Percentiles rank a stretch among this genome's conserved stretches.
These are phyloP conservation scores for Plusia festucae DNA, from an alignment of 2,888 invertebrate species.

Conservation along the genomic window DNA sequence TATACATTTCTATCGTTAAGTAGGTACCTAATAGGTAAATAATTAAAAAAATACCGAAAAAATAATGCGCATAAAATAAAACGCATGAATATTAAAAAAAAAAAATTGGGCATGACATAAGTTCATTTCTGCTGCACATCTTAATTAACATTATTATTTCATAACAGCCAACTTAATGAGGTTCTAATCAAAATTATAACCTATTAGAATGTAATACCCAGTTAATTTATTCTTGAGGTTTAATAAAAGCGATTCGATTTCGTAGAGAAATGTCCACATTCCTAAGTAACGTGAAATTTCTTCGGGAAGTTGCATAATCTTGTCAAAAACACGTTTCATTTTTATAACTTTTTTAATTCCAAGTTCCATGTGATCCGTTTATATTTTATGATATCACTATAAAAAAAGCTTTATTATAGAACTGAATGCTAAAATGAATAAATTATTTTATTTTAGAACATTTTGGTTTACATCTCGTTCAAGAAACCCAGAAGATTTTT, in stretches of 20 bases:
- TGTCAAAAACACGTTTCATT: conserved; percentile 27
- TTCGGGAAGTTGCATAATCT: conserved; percentile 45
- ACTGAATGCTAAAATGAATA: not conserved
- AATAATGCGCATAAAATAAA: not conserved
- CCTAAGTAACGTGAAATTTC: conserved; percentile 47
- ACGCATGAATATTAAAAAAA: not conserved
- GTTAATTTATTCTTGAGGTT: conserved; percentile 58
- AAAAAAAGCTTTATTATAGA: not conserved
- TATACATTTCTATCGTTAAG: too few species aligned
- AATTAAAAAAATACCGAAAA: not conserved
- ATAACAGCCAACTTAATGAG: conserved; percentile 40
- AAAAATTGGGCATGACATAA: not conserved
- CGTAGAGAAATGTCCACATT: conserved; percentile 44
- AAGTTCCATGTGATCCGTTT: not conserved
- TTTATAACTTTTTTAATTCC: conserved; percentile 15
- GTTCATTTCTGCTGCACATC: conserved; percentile 29
- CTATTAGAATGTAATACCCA: conserved; percentile 42
- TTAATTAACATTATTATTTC: conserved; percentile 39
- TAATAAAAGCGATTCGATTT: conserved; percentile 43
- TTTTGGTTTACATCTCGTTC: too few species aligned
- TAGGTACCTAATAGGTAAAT: too few species aligned
- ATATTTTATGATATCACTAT: not conserved
- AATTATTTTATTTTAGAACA: too few species aligned
- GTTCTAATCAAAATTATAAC: conserved; percentile 48
- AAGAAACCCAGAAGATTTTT: not conserved